Percentiles rank a stretch among this genome's conserved stretches.
Conservation (phyloP, 2,113 vertebrate genomes). For the Amblyopsis rosae region DNA sequence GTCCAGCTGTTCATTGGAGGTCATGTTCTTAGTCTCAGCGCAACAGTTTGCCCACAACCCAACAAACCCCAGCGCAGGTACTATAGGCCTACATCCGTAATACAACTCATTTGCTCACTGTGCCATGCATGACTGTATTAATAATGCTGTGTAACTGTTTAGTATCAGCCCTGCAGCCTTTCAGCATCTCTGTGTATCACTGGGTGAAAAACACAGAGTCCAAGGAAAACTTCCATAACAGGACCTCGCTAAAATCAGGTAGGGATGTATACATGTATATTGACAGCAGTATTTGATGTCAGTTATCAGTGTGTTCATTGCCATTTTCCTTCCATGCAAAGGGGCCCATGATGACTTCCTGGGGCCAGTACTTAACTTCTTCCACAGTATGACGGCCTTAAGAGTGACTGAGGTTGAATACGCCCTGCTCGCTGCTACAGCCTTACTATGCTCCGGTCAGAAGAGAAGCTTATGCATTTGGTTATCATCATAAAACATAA, state of each 20-base stretch:
- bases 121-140: neutral
- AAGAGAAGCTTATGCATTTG: neutral
- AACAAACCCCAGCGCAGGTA: constrained; percentile 76
- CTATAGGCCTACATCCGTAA: constrained; percentile 15
- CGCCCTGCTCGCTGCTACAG: constrained; percentile 87
- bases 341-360: constrained; percentile 85
- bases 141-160: neutral
- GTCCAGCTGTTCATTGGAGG: constrained; percentile 87
- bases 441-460: constrained; percentile 91
- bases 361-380: constrained; percentile 86
- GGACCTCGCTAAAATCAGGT: constrained; percentile 59
- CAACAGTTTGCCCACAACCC: constrained; percentile 86
- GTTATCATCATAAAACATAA: neutral
- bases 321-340: constrained; percentile 49
- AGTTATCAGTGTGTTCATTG: neutral
- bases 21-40: constrained; percentile 86
- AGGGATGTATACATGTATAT: constrained; percentile 1
- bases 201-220: constrained; percentile 65
- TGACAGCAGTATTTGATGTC: neutral
- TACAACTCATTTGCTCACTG: neutral
- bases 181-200: constrained; percentile 49
- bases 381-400: constrained; percentile 87
- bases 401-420: constrained; percentile 87
- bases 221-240: constrained; percentile 56
- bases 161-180: constrained; percentile 65